These are phyloP conservation scores for Chionoecetes opilio DNA, from an alignment of 1,140 invertebrate genomes.

Conservation along the genomic window DNA sequence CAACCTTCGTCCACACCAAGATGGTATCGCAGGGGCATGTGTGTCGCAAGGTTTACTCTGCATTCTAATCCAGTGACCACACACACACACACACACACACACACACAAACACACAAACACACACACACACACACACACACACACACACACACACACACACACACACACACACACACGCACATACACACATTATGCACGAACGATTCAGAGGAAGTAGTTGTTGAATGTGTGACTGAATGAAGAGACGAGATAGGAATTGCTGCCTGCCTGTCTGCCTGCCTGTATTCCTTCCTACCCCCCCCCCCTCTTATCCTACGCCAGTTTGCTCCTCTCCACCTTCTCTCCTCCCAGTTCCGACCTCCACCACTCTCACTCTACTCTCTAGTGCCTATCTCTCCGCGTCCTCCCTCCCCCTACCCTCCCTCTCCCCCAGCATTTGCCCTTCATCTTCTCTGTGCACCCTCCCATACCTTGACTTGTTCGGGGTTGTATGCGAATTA, in stretches of 20 bases:
- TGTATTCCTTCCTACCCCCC: background rate
- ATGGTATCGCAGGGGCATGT: too few species aligned
- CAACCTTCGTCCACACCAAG: too few species aligned
- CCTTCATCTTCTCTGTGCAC: conserved; percentile 8
- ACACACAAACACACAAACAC: background rate
- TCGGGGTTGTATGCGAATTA: too few species aligned
- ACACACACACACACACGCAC: conserved; percentile 7
- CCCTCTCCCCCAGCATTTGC: background rate
- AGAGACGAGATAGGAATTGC: too few species aligned
- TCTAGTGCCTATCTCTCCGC: background rate
- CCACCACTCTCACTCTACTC: background rate
- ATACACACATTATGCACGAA: background rate
- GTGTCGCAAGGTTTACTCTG: background rate
- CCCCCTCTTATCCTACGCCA: background rate
- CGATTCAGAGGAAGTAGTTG: too few species aligned
- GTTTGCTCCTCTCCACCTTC: background rate
- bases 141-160: background rate
- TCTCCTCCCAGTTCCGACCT: background rate
- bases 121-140: background rate
- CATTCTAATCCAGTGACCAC: background rate
- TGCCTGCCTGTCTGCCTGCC: too few species aligned
- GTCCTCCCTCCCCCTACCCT: too few species aligned
- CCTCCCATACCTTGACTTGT: too few species aligned
- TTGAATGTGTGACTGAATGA: too few species aligned
- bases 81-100: background rate